Evolutionary conservation across 2,113 vertebrate genomes (phyloP).

Genomic region (Vicugna pacos): DNA sequence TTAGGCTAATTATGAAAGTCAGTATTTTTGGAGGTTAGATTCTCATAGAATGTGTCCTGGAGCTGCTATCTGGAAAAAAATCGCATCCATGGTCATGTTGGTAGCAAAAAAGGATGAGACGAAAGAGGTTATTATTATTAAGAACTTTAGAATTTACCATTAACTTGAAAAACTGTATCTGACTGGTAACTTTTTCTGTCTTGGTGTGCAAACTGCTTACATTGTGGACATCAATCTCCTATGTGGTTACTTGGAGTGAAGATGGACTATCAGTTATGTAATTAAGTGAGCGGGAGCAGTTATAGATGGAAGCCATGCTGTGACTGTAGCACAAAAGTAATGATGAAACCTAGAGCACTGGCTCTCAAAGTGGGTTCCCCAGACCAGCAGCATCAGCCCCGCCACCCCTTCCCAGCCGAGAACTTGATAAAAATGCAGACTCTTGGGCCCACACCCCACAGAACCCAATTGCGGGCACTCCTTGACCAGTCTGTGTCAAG

Average conservation of each 20-base stretch:
- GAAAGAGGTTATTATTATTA: background rate
- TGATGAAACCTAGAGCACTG: background rate
- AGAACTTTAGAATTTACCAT: background rate
- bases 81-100: background rate
- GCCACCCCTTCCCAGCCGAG: no score
- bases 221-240: background rate
- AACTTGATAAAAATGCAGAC: background rate
- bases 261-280: background rate
- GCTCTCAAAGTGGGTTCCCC: background rate
- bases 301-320: background rate
- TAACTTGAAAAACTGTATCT: background rate
- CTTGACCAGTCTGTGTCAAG: no score
- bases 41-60: background rate
- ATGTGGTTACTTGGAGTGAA: background rate
- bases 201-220: background rate
- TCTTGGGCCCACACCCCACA: background rate
- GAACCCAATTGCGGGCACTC: background rate
- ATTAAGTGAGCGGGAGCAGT: no score
- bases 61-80: background rate
- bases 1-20: background rate
- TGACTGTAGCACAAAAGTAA: background rate
- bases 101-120: background rate
- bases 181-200: background rate
- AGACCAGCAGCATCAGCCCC: background rate
- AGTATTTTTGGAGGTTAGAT: background rate